phyloP scores from a whole-genome alignment of 2,797 vertebrate genomes.

The Poeciliopsis infans region DNA sequence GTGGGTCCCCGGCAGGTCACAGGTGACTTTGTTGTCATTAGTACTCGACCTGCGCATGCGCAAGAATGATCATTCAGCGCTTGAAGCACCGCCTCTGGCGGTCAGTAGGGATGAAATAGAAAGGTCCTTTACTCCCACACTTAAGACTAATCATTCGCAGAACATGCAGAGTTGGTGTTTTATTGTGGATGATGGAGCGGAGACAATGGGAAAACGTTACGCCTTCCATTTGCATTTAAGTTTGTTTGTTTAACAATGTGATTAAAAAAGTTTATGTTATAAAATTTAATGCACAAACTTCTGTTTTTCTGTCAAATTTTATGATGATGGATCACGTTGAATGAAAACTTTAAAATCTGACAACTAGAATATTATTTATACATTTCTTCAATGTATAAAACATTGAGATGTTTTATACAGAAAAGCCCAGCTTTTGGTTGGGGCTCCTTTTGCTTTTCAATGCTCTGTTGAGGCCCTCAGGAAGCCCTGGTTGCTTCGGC shows the following conservation, averaged over 20 bases:
- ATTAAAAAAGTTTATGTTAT: background rate
- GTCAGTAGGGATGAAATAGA: too few species aligned
- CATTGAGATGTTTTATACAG: background rate
- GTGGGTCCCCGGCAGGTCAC: too few species aligned
- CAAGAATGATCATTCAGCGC: too few species aligned
- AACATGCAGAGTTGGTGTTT: background rate
- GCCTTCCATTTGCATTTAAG: background rate
- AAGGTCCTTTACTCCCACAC: slow-evolving; percentile 26
- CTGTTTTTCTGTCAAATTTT: background rate
- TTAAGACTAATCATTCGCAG: slow-evolving; percentile 3
- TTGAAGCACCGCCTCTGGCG: too few species aligned
- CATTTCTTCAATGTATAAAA: too few species aligned
- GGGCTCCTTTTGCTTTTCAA: background rate
- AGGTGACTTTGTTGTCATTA: too few species aligned
- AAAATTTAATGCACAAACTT: background rate
- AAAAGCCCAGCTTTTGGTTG: background rate
- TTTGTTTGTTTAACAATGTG: background rate
- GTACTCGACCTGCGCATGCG: too few species aligned
- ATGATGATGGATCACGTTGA: background rate
- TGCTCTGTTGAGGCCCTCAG: background rate
- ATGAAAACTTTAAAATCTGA: background rate
- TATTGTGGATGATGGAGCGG: background rate
- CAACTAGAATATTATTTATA: background rate
- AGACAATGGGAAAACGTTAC: background rate
- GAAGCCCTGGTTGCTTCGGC: background rate